Evolutionary conservation across 2,113 vertebrate species (phyloP).

Genomic region (Ammodytes marinus): DNA sequence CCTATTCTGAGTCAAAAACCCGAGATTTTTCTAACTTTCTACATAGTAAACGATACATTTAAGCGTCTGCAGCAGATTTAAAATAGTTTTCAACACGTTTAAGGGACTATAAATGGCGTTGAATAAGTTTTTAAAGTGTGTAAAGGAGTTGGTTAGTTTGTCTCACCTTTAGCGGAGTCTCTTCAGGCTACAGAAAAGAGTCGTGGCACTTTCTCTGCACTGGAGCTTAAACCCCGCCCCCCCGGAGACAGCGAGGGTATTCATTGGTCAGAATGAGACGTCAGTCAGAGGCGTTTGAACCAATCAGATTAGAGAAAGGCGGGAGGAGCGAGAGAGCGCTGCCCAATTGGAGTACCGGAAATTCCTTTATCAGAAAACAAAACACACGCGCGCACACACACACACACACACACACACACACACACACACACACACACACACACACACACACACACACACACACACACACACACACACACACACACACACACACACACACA

Average conservation of each 20-base stretch:
- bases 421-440: too few relatives aligned
- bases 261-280: slow-evolving; percentile 5
- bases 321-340: not conserved
- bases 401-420: too few relatives aligned
- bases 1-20: too few relatives aligned
- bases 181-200: slow-evolving; percentile 15
- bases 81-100: not conserved
- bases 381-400: too few relatives aligned
- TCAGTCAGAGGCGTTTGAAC: not conserved
- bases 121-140: too few relatives aligned
- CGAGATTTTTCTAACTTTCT: too few relatives aligned
- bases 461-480: too few relatives aligned
- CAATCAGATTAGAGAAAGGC: not conserved
- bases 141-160: not conserved
- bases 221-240: slow-evolving; percentile 3
- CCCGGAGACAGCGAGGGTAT: not conserved
- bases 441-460: not conserved
- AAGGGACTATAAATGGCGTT: not conserved
- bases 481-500: not conserved
- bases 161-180: slow-evolving; percentile 22
- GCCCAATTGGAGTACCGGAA: too few relatives aligned
- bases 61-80: too few relatives aligned
- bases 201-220: slow-evolving; percentile 47
- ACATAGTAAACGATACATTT: too few relatives aligned
- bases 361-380: too few relatives aligned